A percentile compares a stretch with the other conserved stretches of the same genome.
Evolutionary conservation across 1,140 invertebrate genomes (phyloP).

Genomic region (Pseudomyrmex flavicornis): DNA sequence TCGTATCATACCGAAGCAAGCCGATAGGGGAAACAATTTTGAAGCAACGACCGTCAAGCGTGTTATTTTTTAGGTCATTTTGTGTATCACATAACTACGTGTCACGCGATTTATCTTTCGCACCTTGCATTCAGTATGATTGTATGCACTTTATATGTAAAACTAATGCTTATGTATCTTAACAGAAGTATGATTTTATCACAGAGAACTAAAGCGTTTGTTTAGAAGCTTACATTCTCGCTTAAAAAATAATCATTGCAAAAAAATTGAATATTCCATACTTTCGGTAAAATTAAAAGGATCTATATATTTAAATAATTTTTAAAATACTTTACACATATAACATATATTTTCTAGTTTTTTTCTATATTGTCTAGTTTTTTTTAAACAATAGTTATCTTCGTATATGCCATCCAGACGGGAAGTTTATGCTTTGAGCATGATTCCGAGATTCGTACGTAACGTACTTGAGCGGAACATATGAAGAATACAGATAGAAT

Average conservation of each 20-base stretch:
- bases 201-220: not conserved
- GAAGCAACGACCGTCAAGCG: constrained; percentile 18
- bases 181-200: not conserved
- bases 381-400: not conserved
- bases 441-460: constrained; percentile 17
- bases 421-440: not conserved
- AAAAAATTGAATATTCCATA: too few relatives aligned
- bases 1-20: constrained; percentile 32
- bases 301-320: not conserved
- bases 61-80: constrained; percentile 31
- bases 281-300: too few relatives aligned
- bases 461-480: constrained; percentile 10
- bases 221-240: not conserved
- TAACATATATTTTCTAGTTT: too few relatives aligned
- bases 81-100: constrained; percentile 29
- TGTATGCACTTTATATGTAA: not conserved
- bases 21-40: constrained; percentile 34
- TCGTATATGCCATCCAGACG: not conserved
- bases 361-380: too few relatives aligned
- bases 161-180: not conserved
- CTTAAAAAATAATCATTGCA: not conserved
- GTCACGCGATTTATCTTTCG: not conserved
- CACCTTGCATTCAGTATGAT: not conserved
- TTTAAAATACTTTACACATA: not conserved
- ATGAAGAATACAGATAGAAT: constrained; percentile 35